Base-by-base conservation (phyloP, 2,113 vertebrate species). In the Myanophis thanlyinensis region DNA sequence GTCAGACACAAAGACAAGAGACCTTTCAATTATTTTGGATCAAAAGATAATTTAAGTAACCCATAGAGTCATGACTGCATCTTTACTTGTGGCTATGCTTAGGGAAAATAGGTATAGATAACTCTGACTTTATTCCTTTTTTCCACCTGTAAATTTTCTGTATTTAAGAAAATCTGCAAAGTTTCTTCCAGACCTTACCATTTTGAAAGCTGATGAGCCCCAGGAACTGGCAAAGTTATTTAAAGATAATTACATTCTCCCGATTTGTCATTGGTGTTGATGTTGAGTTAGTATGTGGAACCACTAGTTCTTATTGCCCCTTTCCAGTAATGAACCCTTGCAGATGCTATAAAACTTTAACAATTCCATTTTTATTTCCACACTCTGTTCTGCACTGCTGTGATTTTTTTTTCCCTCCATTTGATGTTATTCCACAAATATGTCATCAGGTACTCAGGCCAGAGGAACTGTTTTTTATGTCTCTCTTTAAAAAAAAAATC, bases 381-480 rank as follows among this genome's bases (percentile, higher is more conserved):
- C 0, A 1, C n/a, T 44, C 30, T 46, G 23, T 91, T 15, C 3
- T 5, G 40, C 1, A 0, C 30, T 56, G 84, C 30, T 20, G 48
- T 52, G 85, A 62, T 91, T 91, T 20, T 91, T 91, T 20, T 13
- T n/a, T 3, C n/a, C 18, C 67, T 15, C 67, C 67, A 46, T 80
- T 90, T 86, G 80, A 85, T 67, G 53, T 40, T 88, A 85, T 85
- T 90, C 44, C 56, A 47, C 92, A 89, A 93, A 94, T 10, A 40
- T 90, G 94, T 93, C 87, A 87, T 1, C 62, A 93, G 48, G 90
- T 59, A 92, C 91, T 92, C 91, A 88, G 56, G n/a, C 56, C 91
- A 80, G 35, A 84, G 4, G 52, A 90, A 85, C 46, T 93, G 44
- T 56, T 53, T 91, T 88, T 88, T 80, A 6, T 3, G 35, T 10